Base-by-base conservation (phyloP, 2,113 vertebrate species). In the Etheostoma spectabile region DNA sequence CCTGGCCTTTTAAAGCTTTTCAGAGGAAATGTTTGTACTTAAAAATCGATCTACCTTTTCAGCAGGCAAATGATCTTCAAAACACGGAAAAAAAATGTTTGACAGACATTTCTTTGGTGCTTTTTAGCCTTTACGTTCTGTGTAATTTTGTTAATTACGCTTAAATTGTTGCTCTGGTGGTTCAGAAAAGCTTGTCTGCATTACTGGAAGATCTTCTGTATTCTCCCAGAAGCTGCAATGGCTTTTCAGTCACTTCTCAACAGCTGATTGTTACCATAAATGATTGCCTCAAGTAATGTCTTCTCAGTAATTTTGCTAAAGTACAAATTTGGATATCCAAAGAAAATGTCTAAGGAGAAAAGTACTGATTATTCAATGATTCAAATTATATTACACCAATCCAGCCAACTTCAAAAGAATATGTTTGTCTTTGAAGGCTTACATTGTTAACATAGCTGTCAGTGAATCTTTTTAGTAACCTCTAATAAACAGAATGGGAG, bases 381-480 rank as follows among this genome's bases (percentile, higher is more conserved):
- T n/a, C n/a, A n/a, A n/a, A n/a, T n/a, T 52, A 75, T 35, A 68
- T 79, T 71, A 55, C 49, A 5, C 15, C 59, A 60, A 22, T n/a
- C 51, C 56, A 68, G 67, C 21, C 30, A 57, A 61, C 13, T 60
- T 53, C 38, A 57, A 42, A 75, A 16, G 62, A 61, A 74, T 55
- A 21, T 68, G 27, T 63, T 60, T 8, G 55, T 66, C 45, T 78
- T 42, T 65, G 18, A 70, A 62, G 48, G 38, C 49, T 52, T 62
- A 62, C 24, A 55, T 35, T 52, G 35, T 77, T 55, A 38, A 67
- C 56, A 59, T 51, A 59, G 45, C 35, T 74, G 61, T 82, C 46
- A 68, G 56, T 66, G 71, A 72, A 74, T 33, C 35, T 74, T 86
- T 68, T 48, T 74, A 48, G 33, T 67, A 56, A 82, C 70, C 52